These are phyloP conservation scores for Pollicipes pollicipes DNA, from an alignment of 1,140 invertebrate genomes.

Conservation along the genomic window DNA sequence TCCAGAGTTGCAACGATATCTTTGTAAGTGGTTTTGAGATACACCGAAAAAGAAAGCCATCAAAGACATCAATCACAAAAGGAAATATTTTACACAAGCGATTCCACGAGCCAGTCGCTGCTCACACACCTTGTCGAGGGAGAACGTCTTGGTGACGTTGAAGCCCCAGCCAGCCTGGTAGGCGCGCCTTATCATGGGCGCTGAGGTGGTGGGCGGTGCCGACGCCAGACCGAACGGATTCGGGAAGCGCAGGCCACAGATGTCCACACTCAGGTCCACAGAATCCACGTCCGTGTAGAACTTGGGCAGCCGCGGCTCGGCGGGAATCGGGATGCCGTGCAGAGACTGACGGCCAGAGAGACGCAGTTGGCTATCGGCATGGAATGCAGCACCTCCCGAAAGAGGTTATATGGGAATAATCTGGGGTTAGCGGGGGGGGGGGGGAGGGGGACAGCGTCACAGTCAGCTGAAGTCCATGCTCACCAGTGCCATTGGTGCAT, in stretches of 20 bases:
- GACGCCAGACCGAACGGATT: conserved; percentile 96
- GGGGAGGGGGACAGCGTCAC: too few relatives aligned
- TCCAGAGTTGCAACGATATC: too few relatives aligned
- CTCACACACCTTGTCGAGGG: conserved; percentile 64
- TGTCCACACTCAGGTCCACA: conserved; percentile 76
- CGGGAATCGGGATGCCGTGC: conserved; percentile 40
- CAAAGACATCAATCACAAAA: too few relatives aligned
- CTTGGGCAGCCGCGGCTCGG: conserved; percentile 56
- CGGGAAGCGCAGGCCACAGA: conserved; percentile 82
- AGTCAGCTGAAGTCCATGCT: too few relatives aligned
- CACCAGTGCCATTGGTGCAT: too few relatives aligned
- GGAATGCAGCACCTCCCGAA: background rate
- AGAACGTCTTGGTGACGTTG: conserved; percentile 89
- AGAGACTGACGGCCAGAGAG: conserved; percentile 26
- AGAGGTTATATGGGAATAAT: background rate
- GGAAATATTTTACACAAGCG: too few relatives aligned
- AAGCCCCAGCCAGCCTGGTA: conserved; percentile 95
- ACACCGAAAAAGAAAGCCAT: too few relatives aligned
- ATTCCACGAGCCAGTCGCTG: too few relatives aligned
- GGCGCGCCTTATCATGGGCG: conserved; percentile 82
- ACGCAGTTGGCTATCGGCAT: background rate
- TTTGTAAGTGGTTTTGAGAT: too few relatives aligned
- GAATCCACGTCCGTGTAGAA: conserved; percentile 85
- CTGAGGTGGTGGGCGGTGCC: conserved; percentile 83
- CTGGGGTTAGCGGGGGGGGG: too few relatives aligned